Conservation (phyloP, 2,888 invertebrate genomes). For the Horisme vitalbata region DNA sequence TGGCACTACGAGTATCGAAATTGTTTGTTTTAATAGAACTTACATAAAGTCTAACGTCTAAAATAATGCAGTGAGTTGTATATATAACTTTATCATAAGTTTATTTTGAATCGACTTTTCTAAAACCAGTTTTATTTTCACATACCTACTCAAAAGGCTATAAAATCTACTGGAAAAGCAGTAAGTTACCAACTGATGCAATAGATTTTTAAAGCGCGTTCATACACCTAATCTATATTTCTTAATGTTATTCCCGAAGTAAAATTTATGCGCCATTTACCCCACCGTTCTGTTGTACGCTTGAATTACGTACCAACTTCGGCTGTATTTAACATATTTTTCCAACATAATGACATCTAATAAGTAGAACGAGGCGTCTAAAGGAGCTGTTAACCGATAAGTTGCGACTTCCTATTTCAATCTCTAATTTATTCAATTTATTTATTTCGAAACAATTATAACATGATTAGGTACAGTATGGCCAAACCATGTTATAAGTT, state of each 20-base stretch:
- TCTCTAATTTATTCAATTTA: too few species aligned
- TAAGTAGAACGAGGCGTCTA: too few species aligned
- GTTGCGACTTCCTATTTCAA: too few species aligned
- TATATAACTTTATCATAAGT: too few species aligned
- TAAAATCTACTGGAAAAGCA: slow-evolving; percentile 3
- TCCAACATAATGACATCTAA: slow-evolving; percentile 40
- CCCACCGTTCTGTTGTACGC: slow-evolving; percentile 53
- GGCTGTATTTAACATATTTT: slow-evolving; percentile 53
- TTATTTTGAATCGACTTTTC: slow-evolving; percentile 22
- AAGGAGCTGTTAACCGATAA: too few species aligned
- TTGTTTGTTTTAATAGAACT: slow-evolving; percentile 34
- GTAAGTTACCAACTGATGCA: slow-evolving; percentile 39
- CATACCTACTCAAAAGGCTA: too few species aligned
- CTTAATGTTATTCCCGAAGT: slow-evolving; percentile 69
- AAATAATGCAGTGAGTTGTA: too few species aligned
- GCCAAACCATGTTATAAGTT: too few species aligned
- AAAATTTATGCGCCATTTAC: slow-evolving; percentile 75
- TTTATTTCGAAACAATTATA: too few species aligned
- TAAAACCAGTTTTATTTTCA: background rate
- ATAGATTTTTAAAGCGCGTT: slow-evolving; percentile 53
- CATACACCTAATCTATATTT: slow-evolving; percentile 63
- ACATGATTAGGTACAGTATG: too few species aligned
- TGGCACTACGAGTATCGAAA: slow-evolving; percentile 51
- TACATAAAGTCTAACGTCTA: too few species aligned
- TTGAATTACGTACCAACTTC: slow-evolving; percentile 58